Base-by-base conservation (phyloP, 1,140 invertebrate species). In the Listronotus bonariensis region DNA sequence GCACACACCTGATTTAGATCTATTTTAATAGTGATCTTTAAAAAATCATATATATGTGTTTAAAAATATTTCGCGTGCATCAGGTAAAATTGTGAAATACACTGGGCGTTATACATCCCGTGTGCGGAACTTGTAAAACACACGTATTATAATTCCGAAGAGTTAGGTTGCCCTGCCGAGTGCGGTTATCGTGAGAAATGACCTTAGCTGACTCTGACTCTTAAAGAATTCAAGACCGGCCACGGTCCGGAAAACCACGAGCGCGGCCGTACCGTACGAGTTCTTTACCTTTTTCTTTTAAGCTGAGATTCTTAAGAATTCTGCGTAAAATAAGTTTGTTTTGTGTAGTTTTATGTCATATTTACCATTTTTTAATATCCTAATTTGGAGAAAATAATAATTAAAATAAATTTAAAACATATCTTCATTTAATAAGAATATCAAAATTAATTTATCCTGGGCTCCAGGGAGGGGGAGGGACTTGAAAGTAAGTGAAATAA, bases 181-280 rank as follows among this genome's bases (percentile, higher is more conserved):
- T 72, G 68, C 67, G 72, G 74, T 73, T 76, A 78, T 78, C 77
- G 77, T 78, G 77, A 71, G 77, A 78, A 78, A 78, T 78, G 76
- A 78, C 76, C 77, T 78, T 77, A 74, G 57, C 69, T 78, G 76
- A 77, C 77, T 76, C 77, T 78, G 77, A 78, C 77, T 76, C 76
- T 77, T 68, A 75, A 76, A 62, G 60, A 63, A 71, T 65, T 56
- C 68, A 71, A 68, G 68, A 72, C 67, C 67, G 72, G 69, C 54
- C 56, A 48, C 17, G 40, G 63, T 65, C 42, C 54, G 49, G 63
- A 57, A 65, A 46, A 65, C 41, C 51, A 55, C 61, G 38, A 55
- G 61, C 52, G 52, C 61, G 61, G 61, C 52, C 61, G 42, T 63
- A 63, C 52, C 51, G 49, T 63, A 63, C 61, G 61, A 63, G 43